Evolutionary conservation across 2,113 vertebrate genomes (phyloP).

Genomic region (Anser cygnoides): DNA sequence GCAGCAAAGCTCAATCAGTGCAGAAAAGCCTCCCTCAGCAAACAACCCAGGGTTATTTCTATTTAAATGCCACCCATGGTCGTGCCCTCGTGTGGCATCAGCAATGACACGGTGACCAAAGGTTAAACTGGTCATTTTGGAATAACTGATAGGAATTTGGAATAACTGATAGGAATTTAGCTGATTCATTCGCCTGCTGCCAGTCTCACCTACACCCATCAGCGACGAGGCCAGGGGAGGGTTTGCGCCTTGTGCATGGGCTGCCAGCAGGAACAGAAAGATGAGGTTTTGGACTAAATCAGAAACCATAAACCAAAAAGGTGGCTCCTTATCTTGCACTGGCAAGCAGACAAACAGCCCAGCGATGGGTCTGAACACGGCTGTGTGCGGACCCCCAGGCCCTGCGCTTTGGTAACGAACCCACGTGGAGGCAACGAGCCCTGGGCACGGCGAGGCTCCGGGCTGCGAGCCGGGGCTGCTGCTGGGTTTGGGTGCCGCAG

Average conservation of each 20-base stretch:
- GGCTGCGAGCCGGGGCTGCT: neutral
- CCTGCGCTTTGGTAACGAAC: neutral
- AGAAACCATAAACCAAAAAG: neutral
- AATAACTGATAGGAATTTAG: neutral
- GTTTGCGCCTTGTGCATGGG: neutral
- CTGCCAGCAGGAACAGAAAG: neutral
- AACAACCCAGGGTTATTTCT: neutral
- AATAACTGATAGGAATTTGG: neutral
- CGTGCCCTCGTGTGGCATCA: rapidly evolving
- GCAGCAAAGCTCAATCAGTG: neutral
- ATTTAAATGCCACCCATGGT: rapidly evolving
- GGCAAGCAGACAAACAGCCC: neutral
- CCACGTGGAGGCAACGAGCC: neutral
- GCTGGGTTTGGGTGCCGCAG: neutral
- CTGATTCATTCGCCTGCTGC: rapidly evolving
- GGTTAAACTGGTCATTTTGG: neutral
- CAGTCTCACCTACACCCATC: neutral
- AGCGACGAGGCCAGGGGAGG: neutral
- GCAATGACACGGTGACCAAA: rapidly evolving
- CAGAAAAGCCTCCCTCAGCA: neutral
- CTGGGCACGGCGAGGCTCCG: rapidly evolving
- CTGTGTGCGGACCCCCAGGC: rapidly evolving
- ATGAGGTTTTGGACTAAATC: neutral
- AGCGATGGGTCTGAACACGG: neutral
- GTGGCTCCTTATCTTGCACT: neutral